phyloP scores from a whole-genome alignment of 1,140 invertebrate genomes.

The Eueides isabella region DNA sequence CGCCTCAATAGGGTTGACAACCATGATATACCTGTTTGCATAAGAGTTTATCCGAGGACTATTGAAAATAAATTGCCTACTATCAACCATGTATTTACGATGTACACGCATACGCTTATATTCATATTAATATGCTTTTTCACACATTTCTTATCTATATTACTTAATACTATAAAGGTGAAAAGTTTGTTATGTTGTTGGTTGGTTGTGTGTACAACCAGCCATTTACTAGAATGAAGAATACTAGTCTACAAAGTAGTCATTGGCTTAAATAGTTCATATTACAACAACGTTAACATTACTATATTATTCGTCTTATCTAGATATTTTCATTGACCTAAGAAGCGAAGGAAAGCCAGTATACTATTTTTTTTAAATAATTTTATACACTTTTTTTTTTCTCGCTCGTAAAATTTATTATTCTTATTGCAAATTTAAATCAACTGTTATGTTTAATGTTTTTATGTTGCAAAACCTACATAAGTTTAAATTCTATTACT shows the following conservation, averaged over 20 bases:
- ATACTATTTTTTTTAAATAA: background rate
- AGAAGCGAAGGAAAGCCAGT: background rate
- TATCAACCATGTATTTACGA: conserved; percentile 34
- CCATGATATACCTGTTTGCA: conserved; percentile 45
- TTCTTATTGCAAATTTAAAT: background rate
- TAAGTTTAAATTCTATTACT: background rate
- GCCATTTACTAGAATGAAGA: no score
- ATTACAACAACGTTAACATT: no score
- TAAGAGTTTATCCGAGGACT: conserved; percentile 31
- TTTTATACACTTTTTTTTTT: background rate
- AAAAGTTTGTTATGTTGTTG: background rate
- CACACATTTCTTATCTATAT: background rate
- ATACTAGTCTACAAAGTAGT: no score
- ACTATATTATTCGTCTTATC: no score
- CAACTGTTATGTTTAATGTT: background rate
- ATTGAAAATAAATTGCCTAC: conserved; percentile 42
- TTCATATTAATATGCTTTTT: conserved; percentile 9
- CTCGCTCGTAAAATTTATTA: background rate
- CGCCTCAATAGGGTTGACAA: conserved; percentile 65
- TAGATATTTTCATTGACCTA: background rate
- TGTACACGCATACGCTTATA: conserved; percentile 23
- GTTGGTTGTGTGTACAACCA: no score
- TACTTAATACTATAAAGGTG: background rate
- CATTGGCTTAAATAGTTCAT: no score
- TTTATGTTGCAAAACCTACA: background rate